Evolutionary conservation across 1,140 invertebrate genomes (phyloP).

Genomic region (Solenopsis fugax): DNA sequence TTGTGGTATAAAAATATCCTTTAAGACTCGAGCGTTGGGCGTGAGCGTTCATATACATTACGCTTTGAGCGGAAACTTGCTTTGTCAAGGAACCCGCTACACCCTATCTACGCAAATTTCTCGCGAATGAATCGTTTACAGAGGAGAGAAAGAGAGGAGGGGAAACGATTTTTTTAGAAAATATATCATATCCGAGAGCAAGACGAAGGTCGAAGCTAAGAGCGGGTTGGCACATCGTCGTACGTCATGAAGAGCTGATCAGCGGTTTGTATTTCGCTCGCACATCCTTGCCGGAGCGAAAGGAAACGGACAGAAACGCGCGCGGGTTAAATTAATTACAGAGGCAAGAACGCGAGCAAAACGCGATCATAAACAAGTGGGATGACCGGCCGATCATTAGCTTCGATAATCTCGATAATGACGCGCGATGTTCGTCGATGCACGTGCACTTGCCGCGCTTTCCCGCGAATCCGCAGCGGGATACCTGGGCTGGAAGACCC

Average conservation of each 20-base stretch:
- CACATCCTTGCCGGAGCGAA: slow-evolving; percentile 27
- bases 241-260: slow-evolving; percentile 70
- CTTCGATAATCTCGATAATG: slow-evolving; percentile 79
- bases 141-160: background rate
- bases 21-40: slow-evolving; percentile 36
- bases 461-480: background rate
- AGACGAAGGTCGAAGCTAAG: slow-evolving; percentile 61
- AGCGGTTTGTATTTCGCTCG: slow-evolving; percentile 74
- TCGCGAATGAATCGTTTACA: too few relatives aligned
- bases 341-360: slow-evolving; percentile 75
- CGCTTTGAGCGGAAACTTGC: background rate
- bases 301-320: slow-evolving; percentile 71
- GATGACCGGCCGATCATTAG: slow-evolving; percentile 81
- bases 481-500: slow-evolving; percentile 40
- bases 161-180: slow-evolving; percentile 5
- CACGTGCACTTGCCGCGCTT: slow-evolving; percentile 69
- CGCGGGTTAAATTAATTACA: slow-evolving; percentile 82
- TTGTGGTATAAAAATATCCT: slow-evolving; percentile 63
- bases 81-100: background rate
- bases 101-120: background rate
- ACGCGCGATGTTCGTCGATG: slow-evolving; percentile 72
- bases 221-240: slow-evolving; percentile 65
- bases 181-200: background rate
- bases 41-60: background rate
- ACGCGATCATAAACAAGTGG: slow-evolving; percentile 81